Base-by-base conservation (phyloP, 35 echinoderm and acorn worm species). In the Chiridota heheva region DNA sequence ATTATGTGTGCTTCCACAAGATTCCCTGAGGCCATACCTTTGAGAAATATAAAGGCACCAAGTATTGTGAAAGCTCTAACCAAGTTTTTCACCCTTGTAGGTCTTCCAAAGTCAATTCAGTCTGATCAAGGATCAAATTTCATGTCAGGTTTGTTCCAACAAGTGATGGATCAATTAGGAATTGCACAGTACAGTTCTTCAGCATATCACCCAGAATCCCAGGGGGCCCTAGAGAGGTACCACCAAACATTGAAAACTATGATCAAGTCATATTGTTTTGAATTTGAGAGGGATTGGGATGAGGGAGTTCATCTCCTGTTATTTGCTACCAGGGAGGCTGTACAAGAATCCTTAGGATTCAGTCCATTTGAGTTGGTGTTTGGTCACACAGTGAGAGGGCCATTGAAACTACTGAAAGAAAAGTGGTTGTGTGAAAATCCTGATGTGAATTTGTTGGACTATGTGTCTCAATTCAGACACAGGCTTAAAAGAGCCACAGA, bases 101-200 rank as follows among this genome's bases (percentile, higher is more conserved):
- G 80, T 16, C 53, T 95, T 27, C 86, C 91, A 1, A 85, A 85
- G 42, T 42, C 47, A 30, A 45, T 85, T 7, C 91, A 95, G 26
- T 80, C 86, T 26, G 86, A 96, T 62, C 74, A 90, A 37, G 76
- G 86, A 3, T 70, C 76, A 16, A 96, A 96, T 59, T 89, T 96
- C 31, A 89, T 74, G 67, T 85, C 81, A 7, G 62, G 34, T 10
- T 15, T 94, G 15, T 95, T 95, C 29, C 58, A 85, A 22, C 70
- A 89, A 67, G 73, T 85, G 5, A 48, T 95, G 63, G 51, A 59
- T 34, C 53, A 84, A 29, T 37, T 95, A 41, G 81, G 86, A 5
- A 80, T 95, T 41, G 27, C 65, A 0, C 80, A 78, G 26, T 26
- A 49, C 35, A 80, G 28, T 16, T 87, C 84, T 20, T 80, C 60